Evolutionary conservation across 1,140 invertebrate genomes (phyloP).

Genomic region (Ladona fulva): DNA sequence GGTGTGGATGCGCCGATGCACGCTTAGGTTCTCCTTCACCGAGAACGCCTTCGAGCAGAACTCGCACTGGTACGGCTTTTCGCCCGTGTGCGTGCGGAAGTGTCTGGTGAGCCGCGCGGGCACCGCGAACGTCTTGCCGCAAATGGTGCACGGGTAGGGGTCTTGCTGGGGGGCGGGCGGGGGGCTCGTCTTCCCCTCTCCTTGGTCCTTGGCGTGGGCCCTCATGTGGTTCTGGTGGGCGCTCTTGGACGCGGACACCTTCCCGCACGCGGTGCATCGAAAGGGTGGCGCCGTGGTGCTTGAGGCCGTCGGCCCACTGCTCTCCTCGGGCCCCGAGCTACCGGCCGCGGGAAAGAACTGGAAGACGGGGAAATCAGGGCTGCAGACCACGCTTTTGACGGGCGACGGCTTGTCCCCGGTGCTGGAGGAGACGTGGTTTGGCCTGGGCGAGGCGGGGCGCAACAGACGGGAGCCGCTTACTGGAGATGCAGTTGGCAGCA

Average conservation of each 20-base stretch:
- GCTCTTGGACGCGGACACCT: constrained; percentile 48
- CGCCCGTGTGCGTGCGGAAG: constrained; percentile 82
- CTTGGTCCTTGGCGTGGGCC: constrained; percentile 46
- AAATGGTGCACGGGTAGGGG: constrained; percentile 81
- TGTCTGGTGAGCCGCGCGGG: constrained; percentile 83
- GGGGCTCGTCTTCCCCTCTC: constrained; percentile 26
- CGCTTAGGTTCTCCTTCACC: constrained; percentile 84
- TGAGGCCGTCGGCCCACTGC: background rate
- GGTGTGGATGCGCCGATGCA: constrained; percentile 84
- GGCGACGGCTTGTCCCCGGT: constrained; percentile 11
- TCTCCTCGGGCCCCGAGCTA: background rate
- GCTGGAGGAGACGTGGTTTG: background rate
- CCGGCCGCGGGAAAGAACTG: constrained; percentile 1
- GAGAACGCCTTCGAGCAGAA: constrained; percentile 87
- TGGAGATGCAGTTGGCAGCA: constrained; percentile 22
- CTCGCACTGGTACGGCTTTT: constrained; percentile 78
- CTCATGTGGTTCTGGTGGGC: constrained; percentile 49
- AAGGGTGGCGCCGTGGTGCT: constrained; percentile 25
- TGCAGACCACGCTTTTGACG: constrained; percentile 31
- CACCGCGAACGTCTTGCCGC: constrained; percentile 84
- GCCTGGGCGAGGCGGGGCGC: constrained; percentile 23
- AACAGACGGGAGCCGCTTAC: constrained; percentile 27
- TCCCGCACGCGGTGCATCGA: constrained; percentile 48
- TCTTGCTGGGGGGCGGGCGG: constrained; percentile 36
- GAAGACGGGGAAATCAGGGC: constrained; percentile 30